Evolutionary conservation across 2,888 invertebrate species (phyloP).

Genomic region (Trachelus iudaicus): DNA sequence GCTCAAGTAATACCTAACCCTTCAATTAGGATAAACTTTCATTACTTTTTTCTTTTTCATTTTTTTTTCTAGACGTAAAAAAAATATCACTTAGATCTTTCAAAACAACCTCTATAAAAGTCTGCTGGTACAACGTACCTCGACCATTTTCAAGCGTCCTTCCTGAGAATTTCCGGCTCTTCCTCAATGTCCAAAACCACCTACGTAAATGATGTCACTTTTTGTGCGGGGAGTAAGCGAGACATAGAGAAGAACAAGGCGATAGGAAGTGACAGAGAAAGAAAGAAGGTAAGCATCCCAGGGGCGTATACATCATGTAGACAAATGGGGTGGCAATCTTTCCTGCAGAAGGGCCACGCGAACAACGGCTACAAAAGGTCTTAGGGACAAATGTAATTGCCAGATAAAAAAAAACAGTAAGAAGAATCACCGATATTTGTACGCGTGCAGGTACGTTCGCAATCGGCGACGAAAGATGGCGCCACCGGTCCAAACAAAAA

Average conservation of each 20-base stretch:
- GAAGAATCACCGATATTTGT: not conserved
- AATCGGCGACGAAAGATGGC: too few relatives aligned
- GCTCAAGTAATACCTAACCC: not conserved
- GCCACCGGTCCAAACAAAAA: too few relatives aligned
- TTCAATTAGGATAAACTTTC: not conserved
- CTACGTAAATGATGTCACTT: not conserved
- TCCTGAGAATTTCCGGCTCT: not conserved
- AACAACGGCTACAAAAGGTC: constrained; percentile 24
- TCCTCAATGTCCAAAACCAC: not conserved
- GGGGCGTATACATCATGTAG: constrained; percentile 43
- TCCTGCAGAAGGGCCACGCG: constrained; percentile 31
- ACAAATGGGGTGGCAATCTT: constrained; percentile 45
- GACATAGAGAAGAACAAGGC: too few relatives aligned
- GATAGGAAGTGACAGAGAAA: too few relatives aligned
- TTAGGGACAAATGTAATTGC: constrained; percentile 33
- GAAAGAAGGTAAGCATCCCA: constrained; percentile 1
- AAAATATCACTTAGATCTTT: too few relatives aligned
- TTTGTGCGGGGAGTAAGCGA: too few relatives aligned
- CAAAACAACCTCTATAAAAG: too few relatives aligned
- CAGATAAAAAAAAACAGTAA: constrained; percentile 18
- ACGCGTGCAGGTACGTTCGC: too few relatives aligned
- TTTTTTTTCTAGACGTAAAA: not conserved
- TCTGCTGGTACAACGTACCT: too few relatives aligned
- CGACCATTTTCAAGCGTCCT: too few relatives aligned
- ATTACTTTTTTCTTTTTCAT: not conserved